A percentile compares a stretch with the other conserved stretches of the same genome.
Conservation (phyloP, 2,888 invertebrate genomes). For the Apoda limacodes region DNA sequence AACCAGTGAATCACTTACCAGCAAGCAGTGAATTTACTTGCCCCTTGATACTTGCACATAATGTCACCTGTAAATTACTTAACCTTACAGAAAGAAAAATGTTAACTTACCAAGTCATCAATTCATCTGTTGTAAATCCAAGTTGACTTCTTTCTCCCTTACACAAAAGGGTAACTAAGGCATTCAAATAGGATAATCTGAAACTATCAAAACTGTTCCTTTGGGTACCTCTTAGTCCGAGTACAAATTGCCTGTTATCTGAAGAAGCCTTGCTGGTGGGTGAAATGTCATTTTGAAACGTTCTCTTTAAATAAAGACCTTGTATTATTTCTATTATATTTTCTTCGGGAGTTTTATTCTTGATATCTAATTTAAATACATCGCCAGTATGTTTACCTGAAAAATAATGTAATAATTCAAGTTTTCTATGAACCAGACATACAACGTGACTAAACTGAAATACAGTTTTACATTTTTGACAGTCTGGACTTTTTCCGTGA, state of each 20-base stretch:
- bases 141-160: constrained; percentile 74
- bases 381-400: constrained; percentile 72
- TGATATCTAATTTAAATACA: constrained; percentile 71
- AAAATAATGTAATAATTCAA: too few relatives aligned
- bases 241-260: constrained; percentile 46
- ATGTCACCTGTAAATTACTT: too few relatives aligned
- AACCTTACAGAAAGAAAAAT: constrained; percentile 5
- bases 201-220: constrained; percentile 79
- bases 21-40: too few relatives aligned
- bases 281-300: constrained; percentile 48
- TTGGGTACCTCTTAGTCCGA: constrained; percentile 70
- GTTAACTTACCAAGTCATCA: constrained; percentile 65
- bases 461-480: too few relatives aligned
- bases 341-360: constrained; percentile 69
- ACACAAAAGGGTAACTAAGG: constrained; percentile 82
- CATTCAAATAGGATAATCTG: constrained; percentile 88
- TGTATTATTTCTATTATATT: constrained; percentile 74
- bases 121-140: constrained; percentile 82
- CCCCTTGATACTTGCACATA: too few relatives aligned
- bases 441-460: too few relatives aligned
- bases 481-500: too few relatives aligned
- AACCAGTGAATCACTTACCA: too few relatives aligned
- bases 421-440: too few relatives aligned
- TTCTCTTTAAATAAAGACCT: constrained; percentile 65
- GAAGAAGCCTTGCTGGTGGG: constrained; percentile 45